Evolutionary conservation across 2,113 vertebrate species (phyloP), one percentile per base, ranked within the genome.

Genomic region (Heloderma charlesbogerti): DNA sequence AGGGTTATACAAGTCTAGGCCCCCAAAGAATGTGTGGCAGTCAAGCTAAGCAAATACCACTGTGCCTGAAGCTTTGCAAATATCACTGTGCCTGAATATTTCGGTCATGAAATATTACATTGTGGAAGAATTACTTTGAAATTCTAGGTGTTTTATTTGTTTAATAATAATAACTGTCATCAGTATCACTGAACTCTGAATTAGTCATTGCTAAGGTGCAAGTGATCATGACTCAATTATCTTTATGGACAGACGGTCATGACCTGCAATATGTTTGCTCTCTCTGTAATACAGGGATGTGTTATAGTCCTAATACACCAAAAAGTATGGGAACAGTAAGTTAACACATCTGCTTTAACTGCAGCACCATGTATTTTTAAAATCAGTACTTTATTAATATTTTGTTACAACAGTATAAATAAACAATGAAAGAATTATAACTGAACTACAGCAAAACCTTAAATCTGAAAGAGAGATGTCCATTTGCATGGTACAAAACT

Each of bases 101-200:
- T 92, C 45, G 57, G 6, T 72, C 29, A 84, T 51, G 74, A 69
- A 90, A 92, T 63, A 6, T 51, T 85, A 4, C 75, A 84, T 48
- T 91, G 88, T 13, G 63, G 2, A 89, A 60, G 27, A 75, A 80
- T 0, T 2, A 69, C 15, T 75, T 72, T 4, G 3, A 71, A 78
- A 75, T 66, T 71, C 85, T 90, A 66, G 86, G 71, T 8, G 92
- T 87, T 83, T 63, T 87, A 15, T 18, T 72, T 94, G 37, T 78
- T 75, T 91, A 84, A 66, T 43, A 7, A 63, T n/a, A 72, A 34
- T 7, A 82, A 54, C 84, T 57, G 31, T 15, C 84, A 4, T 10
- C 1, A 0, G 1, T 29, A 34, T 67, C 75, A 37, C 66, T 74
- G 48, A 80, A 40, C 10, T 71, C 25, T 72, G 31, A 74, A 22